Base-by-base conservation (phyloP, 2,888 invertebrate species). In the Xylota sylvarum region DNA sequence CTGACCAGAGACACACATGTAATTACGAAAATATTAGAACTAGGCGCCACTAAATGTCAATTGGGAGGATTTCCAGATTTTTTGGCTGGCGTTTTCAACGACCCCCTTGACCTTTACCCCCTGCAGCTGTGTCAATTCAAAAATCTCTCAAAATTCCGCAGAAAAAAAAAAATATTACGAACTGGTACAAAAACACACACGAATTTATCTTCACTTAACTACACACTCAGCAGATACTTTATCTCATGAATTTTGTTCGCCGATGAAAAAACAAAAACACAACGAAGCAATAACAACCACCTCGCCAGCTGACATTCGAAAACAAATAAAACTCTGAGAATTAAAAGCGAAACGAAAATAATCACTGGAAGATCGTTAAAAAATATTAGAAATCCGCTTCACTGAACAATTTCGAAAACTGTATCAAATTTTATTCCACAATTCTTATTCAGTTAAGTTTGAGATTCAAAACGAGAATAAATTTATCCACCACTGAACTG, bases 231-330 rank as follows among this genome's bases (percentile, higher is more conserved):
- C 55, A 43, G 52, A 60, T 70, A 80, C 50, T 70, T 76, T 76
- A 76, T 76, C 58, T 17, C 58, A 19, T 19, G 40, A 43, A 43
- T 7, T 56, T 5, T 27, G 5, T 32, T 46, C 19, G 67, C 10
- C 48, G 6, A 58, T 52, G 58, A 37, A 64, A 55, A 19, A 55
- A 69, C 35, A 60, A 69, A 70, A 56, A 56, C 78, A 70, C 50
- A 17, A 2, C 32, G 43, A 56, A 69, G 58, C 70, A 74, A 85
- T 46, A 80, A 85, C 80, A 85, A 85, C 76, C 80, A 76, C 84
- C 74, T 69, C 65, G 32, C 35, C 27, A 65, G 74, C 70, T 74
- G 58, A 74, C 74, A 73, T 46, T 23, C 7, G 30, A 78, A 79
- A 79, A 73, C 79, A 80, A 80, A 80, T 73, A 65, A 73, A 79